Base-by-base conservation (phyloP, 1,140 invertebrate genomes). In the Drosophila hydei region DNA sequence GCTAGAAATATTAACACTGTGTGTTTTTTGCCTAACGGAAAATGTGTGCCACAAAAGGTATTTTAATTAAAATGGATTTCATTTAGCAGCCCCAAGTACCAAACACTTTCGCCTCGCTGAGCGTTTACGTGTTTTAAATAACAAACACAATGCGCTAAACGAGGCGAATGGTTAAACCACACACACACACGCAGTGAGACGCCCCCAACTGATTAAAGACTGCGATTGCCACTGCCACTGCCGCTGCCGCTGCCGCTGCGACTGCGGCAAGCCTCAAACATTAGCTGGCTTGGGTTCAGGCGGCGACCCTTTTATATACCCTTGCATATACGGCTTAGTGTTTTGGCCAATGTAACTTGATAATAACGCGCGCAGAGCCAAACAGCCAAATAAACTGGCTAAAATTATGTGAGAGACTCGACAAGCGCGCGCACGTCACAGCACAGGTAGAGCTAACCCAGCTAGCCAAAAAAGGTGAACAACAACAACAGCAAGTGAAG, bases 1-100 rank as follows among this genome's bases (percentile, higher is more conserved):
- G 69, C 70, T 85, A 85, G 81, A 85, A 87, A 85, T 87, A 85
- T 80, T 69, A 77, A 77, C 61, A 68, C 72, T 70, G 70, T 80
- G 70, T 80, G 64, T 79, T 76, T 74, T 74, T 73, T 48, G 14
- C 36, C 19, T 67, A 38, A 69, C 73, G 60, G 56, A 52, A 40
- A 75, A 59, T 38, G n/a, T 27, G 48, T 18, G 38, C 38, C 42
- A 42, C 16, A 30, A 65, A 50, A 64, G 52, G 45, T 47, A 64
- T 67, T 76, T 67, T 21, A 69, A 54, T 63, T 65, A 55, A 50
- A 61, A 63, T 62, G 21, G 16, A 45, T 65, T 55, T 56, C 7
- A 27, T 36, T 23, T 72, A 27, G 51, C n/a, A 14, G 38, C 25
- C 64, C 27, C 7, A 48, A 48, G 27, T 27, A 19, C 43, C 2